Evolutionary conservation across 2,888 invertebrate species (phyloP), one percentile per base, ranked within the genome.

Genomic region (Archaeoteleia sp.): DNA sequence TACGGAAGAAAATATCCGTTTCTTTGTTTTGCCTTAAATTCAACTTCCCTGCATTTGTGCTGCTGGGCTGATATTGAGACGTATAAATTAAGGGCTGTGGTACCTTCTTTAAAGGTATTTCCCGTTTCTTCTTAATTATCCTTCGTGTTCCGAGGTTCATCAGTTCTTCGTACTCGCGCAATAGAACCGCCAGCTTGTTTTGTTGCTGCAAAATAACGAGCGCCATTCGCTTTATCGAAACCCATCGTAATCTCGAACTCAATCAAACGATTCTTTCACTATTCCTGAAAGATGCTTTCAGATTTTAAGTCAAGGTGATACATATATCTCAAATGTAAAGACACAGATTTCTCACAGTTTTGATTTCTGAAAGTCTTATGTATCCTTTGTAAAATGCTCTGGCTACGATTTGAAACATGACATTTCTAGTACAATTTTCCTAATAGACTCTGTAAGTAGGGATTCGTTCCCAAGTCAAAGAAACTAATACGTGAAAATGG

Each of bases 51-150:
- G 8, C 17, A 7, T 35, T 35, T 35, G 8, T 12, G 12, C 14
- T 3, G 25, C 25, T 1, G 14, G 9, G 9, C 20, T 13, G 48
- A 25, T 39, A 49, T 49, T 49, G 49, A 34, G 53, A 55, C 27
- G 29, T 37, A 30, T 37, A 43, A 45, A 45, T 45, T 55, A 34
- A 45, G 42, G 37, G 39, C 23, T 35, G 63, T 42, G 48, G 67
- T 74, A 92, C 93, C 88, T 91, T 92, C 77, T 90, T 89, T 68
- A 91, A 87, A n/a, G 91, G 90, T 45, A 88, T 80, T 60, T 87
- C 86, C 12, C 84, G 79, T 73, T 84, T 87, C 39, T 77, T 80
- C 25, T 82, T 78, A 6, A 84, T 75, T 29, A 84, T 77, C 58
- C 82, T 74, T 30, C 75, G 73, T 45, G 61, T 69, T 42, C 76